Evolutionary conservation across 2,888 invertebrate genomes (phyloP), one percentile per base, ranked within the genome.

Genomic region (Aspidapion aeneum): DNA sequence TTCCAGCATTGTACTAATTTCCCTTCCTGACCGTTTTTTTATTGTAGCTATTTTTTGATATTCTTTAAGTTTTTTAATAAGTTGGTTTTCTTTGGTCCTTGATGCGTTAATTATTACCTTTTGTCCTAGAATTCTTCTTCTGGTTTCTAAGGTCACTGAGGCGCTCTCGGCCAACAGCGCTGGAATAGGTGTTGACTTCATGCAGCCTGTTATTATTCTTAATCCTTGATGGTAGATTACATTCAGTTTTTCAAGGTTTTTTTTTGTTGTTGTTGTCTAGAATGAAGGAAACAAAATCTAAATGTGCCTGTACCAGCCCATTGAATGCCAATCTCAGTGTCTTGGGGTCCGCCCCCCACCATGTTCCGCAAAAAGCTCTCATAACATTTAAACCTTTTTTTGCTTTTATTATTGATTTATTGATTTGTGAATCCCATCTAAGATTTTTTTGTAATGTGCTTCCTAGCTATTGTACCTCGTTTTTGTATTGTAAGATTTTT

Each of bases 271-370:
- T n/a, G n/a, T n/a, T n/a, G n/a, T n/a, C n/a, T n/a, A n/a, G n/a
- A n/a, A n/a, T n/a, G 12, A 35, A 35, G 1, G 55, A 48, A 2
- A 21, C 59, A 19, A 54, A 63, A 12, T 63, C 63, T 48, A 63
- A 49, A 21, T 63, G 63, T 2, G 63, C 60, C 48, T 52, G 18
- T 1, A 63, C 54, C 19, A 63, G 22, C 9, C 35, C 63, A 7
- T 57, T 35, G 18, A 17, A 57, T 1, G 49, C 58, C 7, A 21
- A 17, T 18, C 58, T n/a, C 1, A 60, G n/a, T 5, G 52, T 57
- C 16, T 56, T n/a, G 1, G 60, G 60, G 21, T 63, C 60, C 7
- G 60, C 60, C 12, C 63, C 60, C 63, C 63, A 63, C 63, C 63
- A 63, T 2, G 60, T 57, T 57, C 63, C 57, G 16, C 54, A 7